These are phyloP conservation scores for Neocrepidodera transversa DNA, from an alignment of 2,888 invertebrate genomes.

Conservation along the genomic window DNA sequence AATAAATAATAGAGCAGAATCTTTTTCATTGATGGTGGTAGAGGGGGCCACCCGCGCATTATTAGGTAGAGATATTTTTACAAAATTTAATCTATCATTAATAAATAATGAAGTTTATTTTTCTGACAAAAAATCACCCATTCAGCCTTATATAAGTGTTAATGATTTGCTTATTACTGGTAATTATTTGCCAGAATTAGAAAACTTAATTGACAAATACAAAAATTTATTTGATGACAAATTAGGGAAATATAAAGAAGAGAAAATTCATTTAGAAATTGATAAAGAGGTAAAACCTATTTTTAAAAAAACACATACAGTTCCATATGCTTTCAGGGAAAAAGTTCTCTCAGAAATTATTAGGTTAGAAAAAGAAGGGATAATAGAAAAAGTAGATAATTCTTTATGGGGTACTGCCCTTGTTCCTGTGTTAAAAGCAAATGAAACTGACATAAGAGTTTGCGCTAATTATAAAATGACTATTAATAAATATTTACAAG, in stretches of 20 bases:
- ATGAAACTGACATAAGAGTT: constrained; percentile 30
- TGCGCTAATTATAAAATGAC: constrained; percentile 48
- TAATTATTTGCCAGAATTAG: background rate
- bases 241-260: constrained; percentile 15
- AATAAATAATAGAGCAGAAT: background rate
- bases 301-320: constrained; percentile 17
- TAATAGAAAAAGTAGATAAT: constrained; percentile 15
- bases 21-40: background rate
- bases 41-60: background rate
- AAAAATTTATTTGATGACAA: constrained; percentile 12
- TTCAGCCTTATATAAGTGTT: no score
- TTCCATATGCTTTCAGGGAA: constrained; percentile 20
- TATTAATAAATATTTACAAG: constrained; percentile 39
- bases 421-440: constrained; percentile 29
- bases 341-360: constrained; percentile 24
- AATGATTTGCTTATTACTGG: no score
- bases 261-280: constrained; percentile 17
- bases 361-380: constrained; percentile 15
- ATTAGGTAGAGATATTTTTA: background rate
- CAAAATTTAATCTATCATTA: background rate
- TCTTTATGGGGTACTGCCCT: constrained; percentile 32
- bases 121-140: no score
- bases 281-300: constrained; percentile 14
- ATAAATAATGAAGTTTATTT: no score
- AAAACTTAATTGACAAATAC: constrained; percentile 10